Percentiles rank a stretch among this genome's conserved stretches.
These are phyloP conservation scores for Halcyon malimbica DNA, from an alignment of 2,113 vertebrate genomes.

Conservation along the genomic window DNA sequence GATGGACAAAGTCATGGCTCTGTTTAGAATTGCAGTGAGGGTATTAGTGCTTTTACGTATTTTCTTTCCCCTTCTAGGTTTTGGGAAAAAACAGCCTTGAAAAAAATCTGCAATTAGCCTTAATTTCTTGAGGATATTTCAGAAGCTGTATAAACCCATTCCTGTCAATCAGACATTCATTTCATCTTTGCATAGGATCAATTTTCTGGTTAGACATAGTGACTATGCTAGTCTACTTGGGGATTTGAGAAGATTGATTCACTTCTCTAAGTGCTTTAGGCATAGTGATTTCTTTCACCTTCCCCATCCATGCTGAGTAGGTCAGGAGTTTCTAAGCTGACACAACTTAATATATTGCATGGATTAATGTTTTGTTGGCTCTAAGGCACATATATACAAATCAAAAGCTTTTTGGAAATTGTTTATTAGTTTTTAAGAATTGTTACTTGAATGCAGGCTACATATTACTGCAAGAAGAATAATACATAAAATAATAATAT, in stretches of 20 bases:
- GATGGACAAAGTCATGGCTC: background rate
- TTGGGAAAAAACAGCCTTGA: background rate
- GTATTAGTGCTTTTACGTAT: background rate
- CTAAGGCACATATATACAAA: fast-evolving
- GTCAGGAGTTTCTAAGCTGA: background rate
- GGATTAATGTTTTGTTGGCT: background rate
- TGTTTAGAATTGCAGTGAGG: background rate
- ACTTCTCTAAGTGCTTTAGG: conserved; percentile 48
- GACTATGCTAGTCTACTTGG: conserved; percentile 21
- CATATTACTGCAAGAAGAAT: background rate
- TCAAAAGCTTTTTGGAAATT: background rate
- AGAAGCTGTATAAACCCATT: background rate
- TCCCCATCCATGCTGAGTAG: background rate
- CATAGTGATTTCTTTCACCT: conserved; percentile 47
- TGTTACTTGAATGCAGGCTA: background rate
- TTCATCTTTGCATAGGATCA: conserved; percentile 45
- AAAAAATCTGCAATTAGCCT: background rate
- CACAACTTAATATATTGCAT: background rate
- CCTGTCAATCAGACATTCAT: conserved; percentile 38
- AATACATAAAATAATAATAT: background rate
- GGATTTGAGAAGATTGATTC: conserved; percentile 60
- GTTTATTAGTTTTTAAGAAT: background rate
- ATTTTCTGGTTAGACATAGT: conserved; percentile 41
- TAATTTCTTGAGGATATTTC: conserved; percentile 36
- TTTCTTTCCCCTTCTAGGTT: background rate